Base-by-base conservation (phyloP, 1,140 invertebrate species). In the Zophobas atratus region DNA sequence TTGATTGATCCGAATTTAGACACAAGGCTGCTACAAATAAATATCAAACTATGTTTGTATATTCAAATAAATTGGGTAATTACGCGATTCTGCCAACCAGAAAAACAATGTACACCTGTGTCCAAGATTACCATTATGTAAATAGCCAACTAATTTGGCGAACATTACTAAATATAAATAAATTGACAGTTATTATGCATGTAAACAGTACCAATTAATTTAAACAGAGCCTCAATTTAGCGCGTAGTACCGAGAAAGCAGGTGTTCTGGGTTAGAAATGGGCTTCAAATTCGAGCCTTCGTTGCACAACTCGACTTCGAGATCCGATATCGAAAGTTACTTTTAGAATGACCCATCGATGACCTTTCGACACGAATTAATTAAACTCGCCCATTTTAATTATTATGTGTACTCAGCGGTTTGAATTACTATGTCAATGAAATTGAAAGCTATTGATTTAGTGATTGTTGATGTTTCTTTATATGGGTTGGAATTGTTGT, bases 231-330 rank as follows among this genome's bases (percentile, higher is more conserved):
- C 49, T 71, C 48, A 70, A 77, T 55, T 57, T 53, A 77, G 71
- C 67, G 71, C 36, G 46, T 71, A 41, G 70, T 77, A 55, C 71
- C 70, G 70, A 49, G 56, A 77, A 57, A 35, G 49, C 75, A 77
- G 75, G 75, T 77, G 75, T 77, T 77, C 60, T 20, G 8, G 56
- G 55, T 77, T 71, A 77, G 8, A 77, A 20, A 20, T 20, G 20
- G 20, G 20, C 20, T 20, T 20, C 20, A 20, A 20, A 20, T 20
- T 20, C 20, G 20, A 20, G 20, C 20, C 20, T 20, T 20, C 20
- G 20, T 72, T 67, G 41, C 36, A 38, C 60, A 67, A 67, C 41
- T 67, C 20, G 60, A 67, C 20, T 20, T 20, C 20, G 20, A 20
- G 20, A 20, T 20, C 20, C 20, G 33, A 1, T 67, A 39, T 67